Evolutionary conservation across 2,888 invertebrate species (phyloP), one percentile per base, ranked within the genome.

Genomic region (Euzophera pinguis): DNA sequence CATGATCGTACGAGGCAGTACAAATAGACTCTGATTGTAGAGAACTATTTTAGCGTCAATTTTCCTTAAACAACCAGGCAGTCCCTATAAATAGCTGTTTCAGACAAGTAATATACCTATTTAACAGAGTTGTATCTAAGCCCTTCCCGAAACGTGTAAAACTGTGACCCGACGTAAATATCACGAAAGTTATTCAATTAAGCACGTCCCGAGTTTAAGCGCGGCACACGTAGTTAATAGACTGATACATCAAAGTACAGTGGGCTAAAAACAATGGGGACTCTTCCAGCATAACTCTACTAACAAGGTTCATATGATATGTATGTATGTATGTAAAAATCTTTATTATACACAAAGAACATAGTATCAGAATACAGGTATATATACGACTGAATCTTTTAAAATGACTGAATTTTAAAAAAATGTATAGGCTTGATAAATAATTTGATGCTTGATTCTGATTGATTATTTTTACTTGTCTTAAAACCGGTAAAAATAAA

Each of bases 231-330:
- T 12, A 48, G 54, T 57, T 60, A 58, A 60, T 60, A 58, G 60
- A 52, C 56, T 52, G 56, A 57, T 57, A 60, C 56, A 57, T 60
- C 60, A 60, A 60, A 51, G 57, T 53, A 57, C 47, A 16, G 39
- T 16, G 27, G 54, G 45, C 52, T 52, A 48, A 39, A 3, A 16
- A 39, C 16, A 1, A 39, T 16, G 1, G 10, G 2, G 14, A 13
- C 45, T 14, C 8, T 22, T 22, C 2, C 22, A 32, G 32, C 8
- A 4, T 4, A 32, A 32, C 32, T 32, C 8, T 32, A 2, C 22
- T 5, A 2, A 22, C 3, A 22, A 22, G 22, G 22, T 22, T n/a
- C n/a, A n/a, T n/a, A n/a, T n/a, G n/a, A n/a, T n/a, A n/a, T n/a
- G n/a, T n/a, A n/a, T n/a, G n/a, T n/a, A n/a, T n/a, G n/a, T n/a